These are phyloP conservation scores for Drosophila pruinosa DNA, from an alignment of 1,140 invertebrate species.

Conservation along the genomic window DNA sequence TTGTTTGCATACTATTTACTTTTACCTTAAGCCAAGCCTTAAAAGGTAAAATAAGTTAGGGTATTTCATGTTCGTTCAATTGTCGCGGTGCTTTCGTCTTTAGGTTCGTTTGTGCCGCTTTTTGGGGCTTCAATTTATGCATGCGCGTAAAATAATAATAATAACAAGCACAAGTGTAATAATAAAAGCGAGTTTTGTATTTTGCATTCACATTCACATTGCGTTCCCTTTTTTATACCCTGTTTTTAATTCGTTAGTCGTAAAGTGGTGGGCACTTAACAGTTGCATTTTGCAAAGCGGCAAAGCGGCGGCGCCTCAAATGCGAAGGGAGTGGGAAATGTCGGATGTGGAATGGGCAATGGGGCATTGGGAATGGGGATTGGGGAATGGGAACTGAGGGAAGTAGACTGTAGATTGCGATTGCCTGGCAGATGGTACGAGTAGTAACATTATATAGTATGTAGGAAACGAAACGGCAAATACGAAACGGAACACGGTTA, in stretches of 20 bases:
- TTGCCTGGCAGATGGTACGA: background rate
- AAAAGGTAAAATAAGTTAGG: background rate
- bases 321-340: background rate
- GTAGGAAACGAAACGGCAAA: slow-evolving; percentile 23
- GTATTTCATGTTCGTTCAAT: slow-evolving; percentile 5
- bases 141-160: slow-evolving; percentile 73
- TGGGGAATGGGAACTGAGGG: background rate
- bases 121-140: slow-evolving; percentile 51
- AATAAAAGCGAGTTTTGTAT: slow-evolving; percentile 46
- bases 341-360: background rate
- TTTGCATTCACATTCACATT: slow-evolving; percentile 46
- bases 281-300: slow-evolving; percentile 50
- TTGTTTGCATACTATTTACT: too few species aligned
- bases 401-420: background rate
- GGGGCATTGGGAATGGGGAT: background rate
- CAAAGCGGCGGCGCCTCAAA: background rate
- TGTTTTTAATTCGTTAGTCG: slow-evolving; percentile 59
- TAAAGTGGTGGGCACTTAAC: slow-evolving; percentile 64
- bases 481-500: slow-evolving; percentile 31
- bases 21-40: too few species aligned
- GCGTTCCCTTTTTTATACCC: slow-evolving; percentile 11
- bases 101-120: slow-evolving; percentile 10
- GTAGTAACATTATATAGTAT: background rate
- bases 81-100: background rate
- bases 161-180: slow-evolving; percentile 45